phyloP scores from a whole-genome alignment of 2,888 invertebrate species.

The Muscina levida region DNA sequence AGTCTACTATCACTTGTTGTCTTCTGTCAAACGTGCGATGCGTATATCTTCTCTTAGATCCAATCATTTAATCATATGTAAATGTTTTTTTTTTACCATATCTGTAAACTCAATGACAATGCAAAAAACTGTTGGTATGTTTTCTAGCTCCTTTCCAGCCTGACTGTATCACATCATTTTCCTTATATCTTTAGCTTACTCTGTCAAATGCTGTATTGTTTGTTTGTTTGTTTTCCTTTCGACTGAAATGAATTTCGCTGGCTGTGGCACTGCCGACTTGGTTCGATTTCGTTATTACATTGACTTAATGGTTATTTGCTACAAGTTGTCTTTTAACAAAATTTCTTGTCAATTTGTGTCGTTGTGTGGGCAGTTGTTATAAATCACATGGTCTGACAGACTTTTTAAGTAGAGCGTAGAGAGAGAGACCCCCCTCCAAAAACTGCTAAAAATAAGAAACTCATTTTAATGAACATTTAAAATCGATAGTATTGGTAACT shows the following conservation, averaged over 20 bases:
- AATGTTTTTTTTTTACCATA: conserved; percentile 23
- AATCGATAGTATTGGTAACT: conserved; percentile 16
- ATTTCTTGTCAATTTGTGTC: conserved; percentile 66
- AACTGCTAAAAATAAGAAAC: neutral
- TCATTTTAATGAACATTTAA: conserved; percentile 4
- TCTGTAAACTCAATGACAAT: conserved; percentile 19
- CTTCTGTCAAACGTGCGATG: too few species aligned
- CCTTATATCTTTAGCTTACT: too few species aligned
- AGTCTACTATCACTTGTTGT: too few species aligned
- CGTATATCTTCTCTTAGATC: conserved; percentile 12
- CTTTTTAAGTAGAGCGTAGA: conserved; percentile 55
- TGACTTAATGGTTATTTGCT: conserved; percentile 61
- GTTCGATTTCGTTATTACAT: conserved; percentile 2
- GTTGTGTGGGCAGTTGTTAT: conserved; percentile 66
- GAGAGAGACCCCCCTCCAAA: neutral
- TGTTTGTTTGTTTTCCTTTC: conserved; percentile 9
- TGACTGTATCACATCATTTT: too few species aligned
- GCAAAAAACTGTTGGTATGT: conserved; percentile 26
- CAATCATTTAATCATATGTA: conserved; percentile 49
- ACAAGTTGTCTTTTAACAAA: conserved; percentile 65
- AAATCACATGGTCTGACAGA: conserved; percentile 63
- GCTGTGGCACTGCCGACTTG: neutral
- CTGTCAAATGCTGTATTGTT: conserved; percentile 38
- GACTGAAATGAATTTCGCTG: neutral
- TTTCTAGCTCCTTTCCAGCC: too few species aligned